Conservation (phyloP, 2,888 invertebrate genomes). For the Tetropium fuscum region DNA sequence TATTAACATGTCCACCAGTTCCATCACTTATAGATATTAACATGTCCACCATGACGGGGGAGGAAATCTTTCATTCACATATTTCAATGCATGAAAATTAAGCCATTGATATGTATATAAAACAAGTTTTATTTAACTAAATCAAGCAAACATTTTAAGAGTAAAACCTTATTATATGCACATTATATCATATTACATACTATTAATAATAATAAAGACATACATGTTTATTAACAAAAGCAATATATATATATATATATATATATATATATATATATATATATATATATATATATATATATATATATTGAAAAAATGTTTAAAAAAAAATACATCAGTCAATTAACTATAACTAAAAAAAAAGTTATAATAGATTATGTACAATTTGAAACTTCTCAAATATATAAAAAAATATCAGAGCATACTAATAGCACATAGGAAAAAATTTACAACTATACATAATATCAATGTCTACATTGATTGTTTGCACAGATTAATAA, state of each 20-base stretch:
- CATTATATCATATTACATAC: no score
- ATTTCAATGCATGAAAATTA: background rate
- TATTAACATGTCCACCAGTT: no score
- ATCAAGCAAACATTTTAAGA: no score
- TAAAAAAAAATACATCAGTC: slow-evolving; percentile 15
- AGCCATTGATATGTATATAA: slow-evolving; percentile 3
- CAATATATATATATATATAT: background rate
- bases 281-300: slow-evolving; percentile 10
- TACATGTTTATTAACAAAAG: no score
- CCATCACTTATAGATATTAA: no score
- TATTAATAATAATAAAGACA: no score
- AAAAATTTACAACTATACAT: slow-evolving; percentile 21
- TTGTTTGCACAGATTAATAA: no score
- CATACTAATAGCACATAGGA: slow-evolving; percentile 9
- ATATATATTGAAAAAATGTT: slow-evolving; percentile 15
- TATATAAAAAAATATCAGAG: slow-evolving; percentile 20
- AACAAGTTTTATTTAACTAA: slow-evolving; percentile 14
- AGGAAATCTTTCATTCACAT: background rate
- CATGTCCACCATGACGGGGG: no score
- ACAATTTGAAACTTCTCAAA: slow-evolving; percentile 5
- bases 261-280: background rate
- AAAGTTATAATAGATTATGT: slow-evolving; percentile 6
- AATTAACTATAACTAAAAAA: no score
- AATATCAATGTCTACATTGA: background rate
- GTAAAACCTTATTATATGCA: no score